phyloP scores from a whole-genome alignment of 2,888 invertebrate genomes.

The Thecocarcelia acutangulata region DNA sequence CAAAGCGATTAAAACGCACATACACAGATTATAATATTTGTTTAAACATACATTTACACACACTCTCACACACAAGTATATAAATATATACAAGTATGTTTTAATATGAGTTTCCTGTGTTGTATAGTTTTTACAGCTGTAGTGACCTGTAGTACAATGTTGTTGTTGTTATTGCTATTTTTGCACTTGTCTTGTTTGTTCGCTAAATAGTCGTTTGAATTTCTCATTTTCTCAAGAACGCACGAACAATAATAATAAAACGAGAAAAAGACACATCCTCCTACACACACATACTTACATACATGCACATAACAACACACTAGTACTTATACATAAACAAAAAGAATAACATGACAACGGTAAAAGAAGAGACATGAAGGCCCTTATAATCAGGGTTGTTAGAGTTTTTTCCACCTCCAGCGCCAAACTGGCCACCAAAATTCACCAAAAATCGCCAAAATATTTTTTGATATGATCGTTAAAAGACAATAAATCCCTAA shows the following conservation, averaged over 20 bases:
- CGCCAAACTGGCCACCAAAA: too few species aligned
- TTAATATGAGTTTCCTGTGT: too few species aligned
- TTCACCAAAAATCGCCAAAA: too few species aligned
- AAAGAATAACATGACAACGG: too few species aligned
- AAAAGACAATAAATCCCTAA: too few species aligned
- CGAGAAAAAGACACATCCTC: not conserved
- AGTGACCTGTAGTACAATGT: slow-evolving; percentile 12
- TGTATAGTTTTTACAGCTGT: not conserved
- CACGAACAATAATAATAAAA: slow-evolving; percentile 25
- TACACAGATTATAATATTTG: not conserved
- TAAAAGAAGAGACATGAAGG: too few species aligned
- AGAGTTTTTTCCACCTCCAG: too few species aligned
- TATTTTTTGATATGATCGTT: too few species aligned
- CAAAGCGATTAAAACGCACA: slow-evolving; percentile 9
- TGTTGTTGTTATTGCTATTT: not conserved
- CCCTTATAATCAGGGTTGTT: too few species aligned
- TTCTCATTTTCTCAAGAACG: slow-evolving; percentile 33
- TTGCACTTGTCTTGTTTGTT: slow-evolving; percentile 11
- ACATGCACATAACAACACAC: not conserved
- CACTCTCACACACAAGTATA: not conserved
- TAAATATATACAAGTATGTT: too few species aligned
- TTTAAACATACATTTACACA: not conserved
- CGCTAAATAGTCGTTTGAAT: slow-evolving; percentile 20
- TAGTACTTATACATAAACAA: not conserved
- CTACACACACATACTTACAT: not conserved